Evolutionary conservation across 1,140 invertebrate species (phyloP), one percentile per base, ranked within the genome.

Genomic region (Leucophenga varia): DNA sequence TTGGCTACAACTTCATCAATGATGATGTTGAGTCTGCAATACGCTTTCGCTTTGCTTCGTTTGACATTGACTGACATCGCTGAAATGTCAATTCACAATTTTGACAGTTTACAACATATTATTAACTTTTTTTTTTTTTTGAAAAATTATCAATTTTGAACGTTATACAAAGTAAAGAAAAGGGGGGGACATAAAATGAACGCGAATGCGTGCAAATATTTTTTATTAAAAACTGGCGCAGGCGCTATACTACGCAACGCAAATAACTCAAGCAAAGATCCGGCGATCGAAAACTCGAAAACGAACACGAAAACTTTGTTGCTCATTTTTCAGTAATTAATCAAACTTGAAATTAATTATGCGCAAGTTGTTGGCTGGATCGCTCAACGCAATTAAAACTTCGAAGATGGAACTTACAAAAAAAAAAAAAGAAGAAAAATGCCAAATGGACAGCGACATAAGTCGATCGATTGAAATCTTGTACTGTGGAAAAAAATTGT

Each of bases 281-380:
- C 37, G 13, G n/a, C 8, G 9, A 18, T 3, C n/a, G 36, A 42
- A 22, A 22, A 20, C 5, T 10, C n/a, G 5, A 25, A 25, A 25
- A 25, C 22, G 10, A 6, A 25, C 5, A 25, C 22, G 22, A 25
- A 10, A n/a, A 45, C 14, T 25, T 25, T 25, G n/a, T n/a, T 10
- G 22, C 5, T 25, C 40, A 36, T 40, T 37, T 45, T 44, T 12
- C 32, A 19, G 37, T 50, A 55, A 49, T 55, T 59, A 56, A 50
- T 59, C 49, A 57, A 59, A 57, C 36, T 53, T 31, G 22, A 51
- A 57, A 59, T 54, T 54, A 57, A 57, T 54, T 57, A 55, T 49
- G 50, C 39, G 48, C 37, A 40, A 17, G 47, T 32, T 31, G 38
- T 21, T 31, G 25, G n/a, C n/a, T n/a, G n/a, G n/a, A n/a, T n/a